These are phyloP conservation scores for Pituophis catenifer DNA, from an alignment of 2,113 vertebrate genomes.

Conservation along the genomic window DNA sequence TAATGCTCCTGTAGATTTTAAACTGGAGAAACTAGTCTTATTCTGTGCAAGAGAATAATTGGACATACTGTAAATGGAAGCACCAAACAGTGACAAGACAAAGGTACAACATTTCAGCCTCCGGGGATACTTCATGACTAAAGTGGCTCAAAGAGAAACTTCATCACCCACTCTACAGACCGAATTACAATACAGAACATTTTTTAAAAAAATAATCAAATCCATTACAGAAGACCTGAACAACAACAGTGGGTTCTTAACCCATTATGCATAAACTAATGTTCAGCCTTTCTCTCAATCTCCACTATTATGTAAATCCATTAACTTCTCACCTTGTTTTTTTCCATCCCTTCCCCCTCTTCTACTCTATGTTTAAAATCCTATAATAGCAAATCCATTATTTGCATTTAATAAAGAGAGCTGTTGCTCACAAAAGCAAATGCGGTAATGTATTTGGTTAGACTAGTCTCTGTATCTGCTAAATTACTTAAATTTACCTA, in stretches of 20 bases:
- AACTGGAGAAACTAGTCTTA: not conserved
- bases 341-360: not conserved
- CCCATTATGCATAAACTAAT: not conserved
- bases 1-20: not conserved
- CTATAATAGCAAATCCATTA: not conserved
- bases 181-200: not conserved
- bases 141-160: not conserved
- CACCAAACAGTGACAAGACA: not conserved
- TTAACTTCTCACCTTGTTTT: not conserved
- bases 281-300: not conserved
- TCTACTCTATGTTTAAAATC: not conserved
- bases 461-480: not conserved
- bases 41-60: not conserved
- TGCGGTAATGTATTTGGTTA: not conserved
- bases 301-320: not conserved
- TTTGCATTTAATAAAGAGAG: not conserved
- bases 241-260: not conserved
- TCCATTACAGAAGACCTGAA: not conserved
- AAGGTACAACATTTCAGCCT: not conserved
- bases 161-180: not conserved
- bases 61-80: not conserved
- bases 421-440: not conserved
- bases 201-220: not conserved
- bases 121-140: not conserved
- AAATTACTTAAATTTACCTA: not conserved